Conservation (phyloP, 2,888 invertebrate species). For the Sphaerophoria rueppellii region DNA sequence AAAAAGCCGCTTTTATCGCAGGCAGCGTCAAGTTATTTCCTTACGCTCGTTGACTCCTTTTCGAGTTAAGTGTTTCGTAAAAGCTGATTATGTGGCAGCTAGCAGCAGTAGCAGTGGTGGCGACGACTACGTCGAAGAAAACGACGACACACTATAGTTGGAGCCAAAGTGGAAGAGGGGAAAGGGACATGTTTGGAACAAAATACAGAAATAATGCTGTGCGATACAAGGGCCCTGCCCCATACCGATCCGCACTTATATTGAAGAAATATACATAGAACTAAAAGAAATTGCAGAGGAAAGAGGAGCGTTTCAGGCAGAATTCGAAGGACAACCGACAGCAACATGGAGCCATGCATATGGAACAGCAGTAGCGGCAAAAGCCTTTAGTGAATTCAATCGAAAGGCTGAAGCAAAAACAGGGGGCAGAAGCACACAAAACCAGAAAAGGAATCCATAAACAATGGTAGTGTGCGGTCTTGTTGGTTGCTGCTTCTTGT, state of each 20-base stretch:
- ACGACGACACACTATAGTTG: slow-evolving; percentile 46
- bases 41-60: slow-evolving; percentile 76
- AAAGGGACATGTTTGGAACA: slow-evolving; percentile 8
- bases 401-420: slow-evolving; percentile 44
- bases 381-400: slow-evolving; percentile 70
- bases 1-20: slow-evolving; percentile 73
- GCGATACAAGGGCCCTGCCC: slow-evolving; percentile 56
- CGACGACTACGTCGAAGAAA: slow-evolving; percentile 28
- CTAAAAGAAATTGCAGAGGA: slow-evolving; percentile 17
- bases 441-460: slow-evolving; percentile 68
- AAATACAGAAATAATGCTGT: slow-evolving; percentile 46
- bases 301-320: slow-evolving; percentile 29
- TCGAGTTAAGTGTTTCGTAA: slow-evolving; percentile 76
- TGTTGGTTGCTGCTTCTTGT: slow-evolving; percentile 29
- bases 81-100: slow-evolving; percentile 76
- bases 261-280: slow-evolving; percentile 15
- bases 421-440: slow-evolving; percentile 35
- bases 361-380: slow-evolving; percentile 62
- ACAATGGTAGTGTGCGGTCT: slow-evolving; percentile 71
- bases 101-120: slow-evolving; percentile 44
- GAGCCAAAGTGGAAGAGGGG: slow-evolving; percentile 22
- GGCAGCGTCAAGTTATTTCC: slow-evolving; percentile 75
- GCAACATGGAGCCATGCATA: slow-evolving; percentile 70
- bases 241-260: background rate
- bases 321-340: slow-evolving; percentile 66